Base-by-base conservation (phyloP, 2,888 invertebrate genomes). In the Papilio demoleus region DNA sequence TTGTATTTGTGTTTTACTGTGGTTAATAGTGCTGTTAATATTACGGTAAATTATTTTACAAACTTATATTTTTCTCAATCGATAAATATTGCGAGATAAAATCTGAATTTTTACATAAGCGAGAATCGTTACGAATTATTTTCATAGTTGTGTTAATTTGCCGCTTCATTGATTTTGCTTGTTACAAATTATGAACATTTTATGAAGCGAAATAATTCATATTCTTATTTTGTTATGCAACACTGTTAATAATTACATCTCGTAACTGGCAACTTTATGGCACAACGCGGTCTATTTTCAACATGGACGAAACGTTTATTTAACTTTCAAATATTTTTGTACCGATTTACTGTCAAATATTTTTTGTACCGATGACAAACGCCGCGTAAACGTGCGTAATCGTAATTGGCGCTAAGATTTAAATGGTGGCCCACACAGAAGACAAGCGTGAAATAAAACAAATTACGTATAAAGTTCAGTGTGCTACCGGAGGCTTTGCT, bases 131-230 rank as follows among this genome's bases (percentile, higher is more conserved):
- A 27, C 27, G 31, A 53, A 53, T 53, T 31, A 53, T 31, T 53
- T 53, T 53, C 53, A 53, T 53, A 53, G 31, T 11, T 17, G 53
- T 31, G 53, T 14, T 17, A 62, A 67, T 67, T 62, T 67, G 22
- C 19, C 67, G 67, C 53, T 12, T 27, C 53, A 53, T n/a, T 53
- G 42, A 14, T 11, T 36, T 3, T 42, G 34, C 34, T 67, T 40
- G 50, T 40, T 47, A 31, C 22, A 67, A 50, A 50, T 67, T 45
- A 36, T 47, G 17, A 53, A 42, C 62, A 22, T 38, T 27, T 53
- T 24, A 38, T 8, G 5, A 24, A 9, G 24, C 47, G 47, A 47
- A 67, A 60, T 60, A 53, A 53, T 31, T 53, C 53, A 53, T 53
- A 53, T 31, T 53, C 31, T 53, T 53, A 31, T 53, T 53, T 53